Evolutionary conservation across 2,888 invertebrate species (phyloP), one percentile per base, ranked within the genome.

Genomic region (Sialis fuliginosa): DNA sequence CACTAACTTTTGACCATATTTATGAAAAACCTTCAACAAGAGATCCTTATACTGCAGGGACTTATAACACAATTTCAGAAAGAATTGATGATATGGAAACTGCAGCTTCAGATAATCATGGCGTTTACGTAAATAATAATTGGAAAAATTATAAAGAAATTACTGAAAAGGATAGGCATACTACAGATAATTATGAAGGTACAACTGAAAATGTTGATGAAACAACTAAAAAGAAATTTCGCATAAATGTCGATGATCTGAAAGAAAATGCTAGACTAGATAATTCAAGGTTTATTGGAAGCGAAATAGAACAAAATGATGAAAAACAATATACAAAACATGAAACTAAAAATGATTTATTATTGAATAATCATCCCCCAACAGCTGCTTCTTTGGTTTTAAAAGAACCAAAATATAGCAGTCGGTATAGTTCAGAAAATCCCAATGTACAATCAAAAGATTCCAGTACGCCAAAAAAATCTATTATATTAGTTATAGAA

Each of bases 51-150:
- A 39, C 45, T 6, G 12, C 13, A 6, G 45, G 39, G 9, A 44
- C 22, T 6, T 31, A 6, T 30, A 33, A 43, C 7, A 7, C n/a
- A 13, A 7, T 43, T 31, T 10, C 12, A 12, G 12, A 32, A 43
- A 43, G 32, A 12, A 33, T 13, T 4, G 12, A 12, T 33, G 43
- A 59, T 57, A 57, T 68, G 1, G 61, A 62, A 8, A 67, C 68
- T 45, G 60, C 58, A 54, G 63, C 65, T 32, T 50, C 47, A 10
- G 43, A 37, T 39, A 39, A 22, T 5, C 56, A 60, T 31, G 49
- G 47, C 33, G 42, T 48, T 4, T 45, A 42, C 10, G 51, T 51
- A 2, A 46, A 47, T 33, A 44, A 45, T 9, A 60, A 57, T 52
- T 52, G 55, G 12, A 62, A 68, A 63, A 57, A 56, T 10, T 12